Base-by-base conservation (phyloP, 2,113 vertebrate species). In the Pollimyrus isidori region DNA sequence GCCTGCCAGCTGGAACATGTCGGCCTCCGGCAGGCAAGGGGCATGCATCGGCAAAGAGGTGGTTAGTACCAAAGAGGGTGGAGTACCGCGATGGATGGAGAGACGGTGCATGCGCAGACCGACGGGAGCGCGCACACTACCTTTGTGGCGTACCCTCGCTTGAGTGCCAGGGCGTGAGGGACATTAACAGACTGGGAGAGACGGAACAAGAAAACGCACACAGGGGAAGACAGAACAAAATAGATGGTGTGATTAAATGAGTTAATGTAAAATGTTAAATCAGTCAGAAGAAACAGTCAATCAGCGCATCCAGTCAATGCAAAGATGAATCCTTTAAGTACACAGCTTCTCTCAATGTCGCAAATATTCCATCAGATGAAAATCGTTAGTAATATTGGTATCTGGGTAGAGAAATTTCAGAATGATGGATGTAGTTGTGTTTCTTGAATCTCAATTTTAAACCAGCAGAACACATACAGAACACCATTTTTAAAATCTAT, bases 151-250 rank as follows among this genome's bases (percentile, higher is more conserved):
- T 96, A 97, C 91, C 97, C 97, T 96, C 97, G 98, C 97, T 97
- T 97, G 97, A 98, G 98, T 94, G 98, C 98, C 98, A 98, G 95
- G 94, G 97, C 97, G 92, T 98, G 98, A 95, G 98, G 98, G 92
- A 99, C 97, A 97, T 97, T 98, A 95, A 99, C 94, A 96, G 95
- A 98, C 98, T 99, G 98, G 96, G 95, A 95, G 94, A 92, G 94
- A 95, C 94, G 89, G 50, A 87, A 90, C 94, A 69, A 94, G 93
- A 94, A 92, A 93, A 95, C 94, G 91, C 45, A 89, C 62, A 90
- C 93, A 91, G 73, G 88, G 82, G 89, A 94, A 95, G 94, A 89
- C 91, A 96, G 91, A 94, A 96, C 91, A 92, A 94, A 94, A 96
- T 94, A 93, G 95, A 94, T 96, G 93, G 95, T 94, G 96, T 94